Evolutionary conservation across 1,140 invertebrate species (phyloP), one percentile per base, ranked within the genome.

Genomic region (Drosophila rufa): DNA sequence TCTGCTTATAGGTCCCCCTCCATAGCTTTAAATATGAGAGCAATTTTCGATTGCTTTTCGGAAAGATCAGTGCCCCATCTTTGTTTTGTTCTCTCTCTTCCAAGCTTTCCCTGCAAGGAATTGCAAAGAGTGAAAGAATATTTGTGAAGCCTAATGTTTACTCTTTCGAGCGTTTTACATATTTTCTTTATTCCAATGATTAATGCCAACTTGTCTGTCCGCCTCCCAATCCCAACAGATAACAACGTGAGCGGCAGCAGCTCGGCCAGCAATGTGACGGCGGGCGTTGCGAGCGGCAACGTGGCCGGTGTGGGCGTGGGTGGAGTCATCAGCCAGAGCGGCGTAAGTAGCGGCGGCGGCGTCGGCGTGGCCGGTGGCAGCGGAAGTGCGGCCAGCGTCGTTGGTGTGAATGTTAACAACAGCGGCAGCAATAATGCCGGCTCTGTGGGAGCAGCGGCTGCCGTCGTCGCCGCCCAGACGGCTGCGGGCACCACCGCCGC

Each of bases 401-500:
- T 82, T 82, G 56, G 82, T 73, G 50, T 71, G 60, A 67, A 71
- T 68, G 60, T 75, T 58, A 73, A 83, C 61, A 82, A 50, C 64
- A 70, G 65, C 64, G 68, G 65, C 67, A 70, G 64, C 64, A 70
- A 66, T 71, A 79, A 67, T 74, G 75, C 84, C 53, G 61, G 65
- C 74, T 82, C 75, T 59, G 82, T 70, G 66, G 70, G 68, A 73
- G 55, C 55, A 60, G 75, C 69, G 58, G 68, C 81, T 45, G 62
- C 61, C 42, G 69, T 42, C 9, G 60, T 62, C 45, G 73, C 57
- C 51, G 78, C 62, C 66, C 83, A 74, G 75, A 76, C 91, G 69
- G 61, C 86, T 59, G 73, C 92, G 78, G 71, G 86, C 61, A 92
- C 84, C 56, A 92, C 89, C 56, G 80, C 92, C 85, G 81, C 92